Evolutionary conservation across 1,140 invertebrate genomes (phyloP).

Genomic region (Halesus radiatus): DNA sequence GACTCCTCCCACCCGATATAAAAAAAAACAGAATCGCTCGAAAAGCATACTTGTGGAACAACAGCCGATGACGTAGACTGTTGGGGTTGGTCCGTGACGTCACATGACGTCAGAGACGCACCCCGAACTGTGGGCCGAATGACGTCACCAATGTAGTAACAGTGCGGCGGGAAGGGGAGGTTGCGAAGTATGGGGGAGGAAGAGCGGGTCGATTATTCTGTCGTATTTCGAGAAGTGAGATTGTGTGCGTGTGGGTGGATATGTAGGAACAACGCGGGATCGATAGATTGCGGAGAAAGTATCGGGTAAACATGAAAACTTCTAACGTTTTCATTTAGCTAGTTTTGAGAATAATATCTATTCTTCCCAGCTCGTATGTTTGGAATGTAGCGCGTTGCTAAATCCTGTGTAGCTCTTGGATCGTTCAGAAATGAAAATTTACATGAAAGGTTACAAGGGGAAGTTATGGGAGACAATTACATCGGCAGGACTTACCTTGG

Average conservation of each 20-base stretch:
- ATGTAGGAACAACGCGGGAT: conserved; percentile 1
- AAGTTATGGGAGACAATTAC: too few relatives aligned
- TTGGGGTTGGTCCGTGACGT: conserved; percentile 37
- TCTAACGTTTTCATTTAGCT: too few relatives aligned
- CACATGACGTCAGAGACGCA: conserved; percentile 35
- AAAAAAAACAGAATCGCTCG: too few relatives aligned
- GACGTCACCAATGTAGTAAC: conserved; percentile 19
- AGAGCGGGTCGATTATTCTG: conserved; percentile 16
- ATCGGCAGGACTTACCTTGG: too few relatives aligned
- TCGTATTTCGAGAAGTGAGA: background rate
- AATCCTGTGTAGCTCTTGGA: too few relatives aligned
- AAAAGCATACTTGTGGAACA: background rate
- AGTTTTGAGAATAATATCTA: too few relatives aligned
- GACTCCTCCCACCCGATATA: background rate
- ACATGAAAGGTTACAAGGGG: too few relatives aligned
- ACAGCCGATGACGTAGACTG: background rate
- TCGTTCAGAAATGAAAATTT: too few relatives aligned
- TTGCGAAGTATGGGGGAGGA: background rate
- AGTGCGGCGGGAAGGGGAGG: too few relatives aligned
- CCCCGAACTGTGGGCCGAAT: conserved; percentile 31
- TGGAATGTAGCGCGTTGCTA: too few relatives aligned
- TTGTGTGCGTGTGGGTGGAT: background rate
- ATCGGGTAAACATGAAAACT: background rate
- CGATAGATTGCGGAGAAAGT: background rate
- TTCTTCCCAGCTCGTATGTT: too few relatives aligned